phyloP scores from a whole-genome alignment of 2,797 vertebrate species.

The Cyprinella venusta region DNA sequence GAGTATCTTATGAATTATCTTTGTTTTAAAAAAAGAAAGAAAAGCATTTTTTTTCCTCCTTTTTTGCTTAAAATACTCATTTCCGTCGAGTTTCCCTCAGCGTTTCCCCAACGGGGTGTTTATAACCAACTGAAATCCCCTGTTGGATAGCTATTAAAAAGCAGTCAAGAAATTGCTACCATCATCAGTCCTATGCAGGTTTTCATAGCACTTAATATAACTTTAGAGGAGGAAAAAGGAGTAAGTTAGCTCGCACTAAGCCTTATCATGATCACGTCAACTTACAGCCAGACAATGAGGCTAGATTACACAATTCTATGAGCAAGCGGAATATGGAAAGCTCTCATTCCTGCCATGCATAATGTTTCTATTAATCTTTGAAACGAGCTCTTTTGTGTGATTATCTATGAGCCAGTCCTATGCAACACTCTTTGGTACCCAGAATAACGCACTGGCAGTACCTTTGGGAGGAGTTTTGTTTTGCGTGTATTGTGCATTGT shows the following conservation, averaged over 20 bases:
- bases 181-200: neutral
- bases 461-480: neutral
- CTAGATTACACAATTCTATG: slow-evolving; percentile 55
- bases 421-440: neutral
- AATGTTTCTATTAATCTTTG: slow-evolving; percentile 58
- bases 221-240: slow-evolving; percentile 5
- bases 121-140: slow-evolving; percentile 24
- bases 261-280: slow-evolving; percentile 24
- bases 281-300: slow-evolving; percentile 37
- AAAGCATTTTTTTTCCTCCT: neutral
- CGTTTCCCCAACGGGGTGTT: slow-evolving; percentile 23
- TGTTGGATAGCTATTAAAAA: slow-evolving; percentile 20
- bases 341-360: slow-evolving; percentile 36
- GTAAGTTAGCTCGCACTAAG: neutral
- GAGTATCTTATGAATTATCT: slow-evolving; percentile 46
- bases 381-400: slow-evolving; percentile 54
- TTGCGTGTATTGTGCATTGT: slow-evolving; percentile 1
- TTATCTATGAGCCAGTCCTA: slow-evolving; percentile 50
- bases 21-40: neutral
- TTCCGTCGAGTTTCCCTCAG: slow-evolving; percentile 22
- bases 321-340: slow-evolving; percentile 41
- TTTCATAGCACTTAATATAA: slow-evolving; percentile 23
- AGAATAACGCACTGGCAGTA: neutral
- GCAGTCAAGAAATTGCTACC: slow-evolving; percentile 10
- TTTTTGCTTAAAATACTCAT: slow-evolving; percentile 33